Percentiles rank a stretch among this genome's conserved stretches.
These are phyloP conservation scores for Sanderia malayensis DNA, from an alignment of 30 jellyfish, hydroid and myxozoan species.

Conservation along the genomic window DNA sequence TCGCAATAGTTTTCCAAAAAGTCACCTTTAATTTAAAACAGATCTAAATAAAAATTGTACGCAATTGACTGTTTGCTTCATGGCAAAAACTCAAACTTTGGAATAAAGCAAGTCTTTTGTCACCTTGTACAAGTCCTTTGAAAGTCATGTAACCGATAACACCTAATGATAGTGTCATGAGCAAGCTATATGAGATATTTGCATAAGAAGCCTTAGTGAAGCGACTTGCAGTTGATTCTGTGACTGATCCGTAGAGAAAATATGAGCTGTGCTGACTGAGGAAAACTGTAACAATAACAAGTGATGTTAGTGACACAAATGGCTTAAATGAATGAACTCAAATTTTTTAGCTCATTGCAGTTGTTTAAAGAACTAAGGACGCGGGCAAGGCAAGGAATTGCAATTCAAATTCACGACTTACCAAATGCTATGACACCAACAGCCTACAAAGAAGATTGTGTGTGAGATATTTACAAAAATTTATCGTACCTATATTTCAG, in stretches of 20 bases:
- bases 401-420: no score
- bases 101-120: not conserved
- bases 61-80: no score
- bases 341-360: no score
- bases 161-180: conserved; percentile 62
- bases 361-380: no score
- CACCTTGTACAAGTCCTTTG: conserved; percentile 70
- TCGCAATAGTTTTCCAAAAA: conserved; percentile 82
- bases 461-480: not conserved
- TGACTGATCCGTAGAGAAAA: conserved; percentile 40
- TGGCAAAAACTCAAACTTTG: no score
- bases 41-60: no score
- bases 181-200: conserved; percentile 69
- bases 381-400: no score
- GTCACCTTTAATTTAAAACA: no score
- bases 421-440: conserved; percentile 57
- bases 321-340: no score
- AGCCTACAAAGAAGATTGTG: conserved; percentile 24
- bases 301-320: no score
- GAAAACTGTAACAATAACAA: no score
- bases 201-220: conserved; percentile 59
- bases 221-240: conserved; percentile 36
- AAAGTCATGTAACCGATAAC: conserved; percentile 79
- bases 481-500: no score
- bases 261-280: conserved; percentile 55